Conservation (phyloP, 2,797 vertebrate genomes). For the Mycteria americana region DNA sequence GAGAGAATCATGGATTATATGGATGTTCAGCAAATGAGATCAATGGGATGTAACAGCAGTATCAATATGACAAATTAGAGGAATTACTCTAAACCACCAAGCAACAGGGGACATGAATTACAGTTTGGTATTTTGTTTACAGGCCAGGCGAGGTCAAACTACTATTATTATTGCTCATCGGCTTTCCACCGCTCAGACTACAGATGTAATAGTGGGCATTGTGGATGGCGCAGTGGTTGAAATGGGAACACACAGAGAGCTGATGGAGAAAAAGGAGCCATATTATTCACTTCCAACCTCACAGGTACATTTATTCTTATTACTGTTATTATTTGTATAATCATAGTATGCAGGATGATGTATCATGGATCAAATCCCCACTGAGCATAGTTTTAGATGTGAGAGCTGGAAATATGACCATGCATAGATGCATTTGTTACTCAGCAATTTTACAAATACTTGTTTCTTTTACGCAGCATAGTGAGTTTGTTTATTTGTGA, state of each 20-base stretch:
- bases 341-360: background rate
- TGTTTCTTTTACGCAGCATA: background rate
- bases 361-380: background rate
- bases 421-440: background rate
- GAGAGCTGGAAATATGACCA: background rate
- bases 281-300: slow-evolving; percentile 44
- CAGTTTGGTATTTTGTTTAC: slow-evolving; percentile 27
- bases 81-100: slow-evolving; percentile 31
- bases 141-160: slow-evolving; percentile 63
- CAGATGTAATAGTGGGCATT: slow-evolving; percentile 57
- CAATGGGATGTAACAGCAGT: slow-evolving; percentile 24
- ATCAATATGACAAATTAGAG: slow-evolving; percentile 46
- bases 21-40: background rate
- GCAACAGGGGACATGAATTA: slow-evolving; percentile 23
- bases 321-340: background rate
- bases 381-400: background rate
- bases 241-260: slow-evolving; percentile 62
- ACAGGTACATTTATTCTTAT: slow-evolving; percentile 19
- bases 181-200: slow-evolving; percentile 56
- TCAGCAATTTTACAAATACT: background rate
- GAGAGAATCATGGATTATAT: background rate
- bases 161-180: slow-evolving; percentile 61
- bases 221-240: slow-evolving; percentile 45
- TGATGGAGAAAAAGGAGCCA: slow-evolving; percentile 51
- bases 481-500: background rate